These are phyloP conservation scores for Xestia rhomboidea DNA, from an alignment of 2,888 invertebrate species.

Conservation along the genomic window DNA sequence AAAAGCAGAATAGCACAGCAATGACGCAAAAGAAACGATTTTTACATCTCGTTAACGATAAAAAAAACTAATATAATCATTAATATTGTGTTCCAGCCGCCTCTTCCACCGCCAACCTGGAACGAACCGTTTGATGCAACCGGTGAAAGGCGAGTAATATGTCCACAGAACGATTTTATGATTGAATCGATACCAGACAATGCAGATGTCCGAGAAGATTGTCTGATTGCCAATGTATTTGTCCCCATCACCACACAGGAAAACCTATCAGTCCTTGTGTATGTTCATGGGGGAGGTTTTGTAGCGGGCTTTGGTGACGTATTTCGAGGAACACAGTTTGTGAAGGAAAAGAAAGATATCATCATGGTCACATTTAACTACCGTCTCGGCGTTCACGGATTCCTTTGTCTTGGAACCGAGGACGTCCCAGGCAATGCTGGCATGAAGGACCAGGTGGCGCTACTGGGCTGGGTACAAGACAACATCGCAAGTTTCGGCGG, in stretches of 20 bases:
- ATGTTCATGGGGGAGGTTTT: constrained; percentile 75
- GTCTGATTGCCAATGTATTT: constrained; percentile 81
- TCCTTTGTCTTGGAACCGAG: constrained; percentile 72
- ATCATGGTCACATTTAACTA: constrained; percentile 73
- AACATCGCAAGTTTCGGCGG: constrained; percentile 76
- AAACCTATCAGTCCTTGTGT: constrained; percentile 71
- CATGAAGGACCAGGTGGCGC: constrained; percentile 75
- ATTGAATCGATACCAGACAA: background rate
- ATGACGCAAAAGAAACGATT: background rate
- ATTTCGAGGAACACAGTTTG: constrained; percentile 18
- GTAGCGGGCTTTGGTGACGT: constrained; percentile 51
- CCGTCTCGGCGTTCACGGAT: constrained; percentile 70
- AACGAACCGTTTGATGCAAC: constrained; percentile 69
- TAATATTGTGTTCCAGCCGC: constrained; percentile 52
- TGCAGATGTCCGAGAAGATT: constrained; percentile 74
- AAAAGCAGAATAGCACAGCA: background rate
- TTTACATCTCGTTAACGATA: background rate
- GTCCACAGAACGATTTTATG: constrained; percentile 65
- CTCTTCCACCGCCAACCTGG: constrained; percentile 64
- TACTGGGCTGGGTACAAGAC: constrained; percentile 73
- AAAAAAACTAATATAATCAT: background rate
- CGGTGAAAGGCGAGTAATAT: constrained; percentile 68
- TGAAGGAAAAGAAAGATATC: constrained; percentile 60
- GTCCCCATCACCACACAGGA: constrained; percentile 75
- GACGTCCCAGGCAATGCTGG: constrained; percentile 76